phyloP scores from a whole-genome alignment of 2,888 invertebrate genomes.

The Mesorhabditis sp. region DNA sequence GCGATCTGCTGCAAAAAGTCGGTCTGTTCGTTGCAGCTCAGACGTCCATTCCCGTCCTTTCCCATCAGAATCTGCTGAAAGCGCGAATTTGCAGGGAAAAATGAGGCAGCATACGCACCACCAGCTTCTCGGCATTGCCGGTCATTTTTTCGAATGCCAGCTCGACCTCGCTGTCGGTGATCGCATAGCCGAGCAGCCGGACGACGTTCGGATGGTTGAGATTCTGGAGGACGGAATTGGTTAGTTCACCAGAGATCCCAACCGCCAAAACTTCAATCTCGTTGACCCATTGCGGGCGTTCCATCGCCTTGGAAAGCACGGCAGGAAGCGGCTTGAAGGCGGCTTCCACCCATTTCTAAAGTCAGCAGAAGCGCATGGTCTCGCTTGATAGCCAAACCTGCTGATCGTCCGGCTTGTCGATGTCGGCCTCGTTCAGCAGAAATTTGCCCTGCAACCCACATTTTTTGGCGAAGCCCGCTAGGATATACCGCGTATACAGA shows the following conservation, averaged over 20 bases:
- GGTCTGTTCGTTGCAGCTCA: conserved; percentile 24
- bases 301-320: conserved; percentile 16
- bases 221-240: conserved; percentile 15
- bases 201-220: conserved; percentile 32
- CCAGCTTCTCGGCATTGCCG: not conserved
- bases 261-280: conserved; percentile 31
- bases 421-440: conserved; percentile 12
- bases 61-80: no score
- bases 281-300: conserved; percentile 14
- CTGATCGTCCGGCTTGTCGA: conserved; percentile 20
- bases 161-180: conserved; percentile 9
- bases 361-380: no score
- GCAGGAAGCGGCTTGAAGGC: no score
- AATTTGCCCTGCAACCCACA: not conserved
- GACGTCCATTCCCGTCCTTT: not conserved
- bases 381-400: no score
- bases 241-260: not conserved
- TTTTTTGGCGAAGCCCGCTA: not conserved
- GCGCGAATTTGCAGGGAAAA: no score
- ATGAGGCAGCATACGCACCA: no score
- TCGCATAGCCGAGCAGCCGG: conserved; percentile 25
- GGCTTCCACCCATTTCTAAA: no score
- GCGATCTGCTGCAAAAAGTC: conserved; percentile 34
- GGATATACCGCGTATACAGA: conserved; percentile 19
- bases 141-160: conserved; percentile 6